Conservation (phyloP, 1,140 invertebrate species). For the Ceratina australensis region DNA sequence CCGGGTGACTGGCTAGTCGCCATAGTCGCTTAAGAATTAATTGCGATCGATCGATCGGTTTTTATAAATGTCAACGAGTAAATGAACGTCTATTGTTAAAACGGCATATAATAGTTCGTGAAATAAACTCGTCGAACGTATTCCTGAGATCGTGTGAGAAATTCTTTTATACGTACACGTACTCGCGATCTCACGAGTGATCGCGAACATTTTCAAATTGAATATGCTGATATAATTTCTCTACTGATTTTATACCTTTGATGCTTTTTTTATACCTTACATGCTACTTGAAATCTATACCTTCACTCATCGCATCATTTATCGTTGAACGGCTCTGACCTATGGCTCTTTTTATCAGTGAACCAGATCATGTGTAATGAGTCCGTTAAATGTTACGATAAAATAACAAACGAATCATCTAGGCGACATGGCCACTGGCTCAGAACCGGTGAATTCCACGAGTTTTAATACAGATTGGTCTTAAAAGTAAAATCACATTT, state of each 20-base stretch:
- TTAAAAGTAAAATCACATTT: slow-evolving; percentile 62
- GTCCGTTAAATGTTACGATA: slow-evolving; percentile 17
- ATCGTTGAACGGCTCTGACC: slow-evolving; percentile 11
- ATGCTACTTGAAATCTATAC: background rate
- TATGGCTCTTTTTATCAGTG: background rate
- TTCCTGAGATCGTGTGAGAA: slow-evolving; percentile 41
- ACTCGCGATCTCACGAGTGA: slow-evolving; percentile 4
- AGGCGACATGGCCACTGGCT: slow-evolving; percentile 50
- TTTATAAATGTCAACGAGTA: background rate
- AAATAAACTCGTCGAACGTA: slow-evolving; percentile 11
- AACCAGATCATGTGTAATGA: background rate
- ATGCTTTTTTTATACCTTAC: slow-evolving; percentile 1
- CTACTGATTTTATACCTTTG: slow-evolving; percentile 1
- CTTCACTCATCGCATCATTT: background rate
- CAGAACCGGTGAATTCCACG: slow-evolving; percentile 37
- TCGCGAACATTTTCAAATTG: slow-evolving; percentile 1
- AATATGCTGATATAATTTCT: background rate
- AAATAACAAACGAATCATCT: slow-evolving; percentile 26
- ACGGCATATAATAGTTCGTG: background rate
- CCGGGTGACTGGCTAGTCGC: slow-evolving; percentile 43
- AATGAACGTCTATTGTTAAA: background rate
- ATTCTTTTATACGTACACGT: background rate
- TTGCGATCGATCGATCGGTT: background rate
- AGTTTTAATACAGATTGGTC: slow-evolving; percentile 54
- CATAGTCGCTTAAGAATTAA: slow-evolving; percentile 32